A percentile compares a stretch with the other conserved stretches of the same genome.
Evolutionary conservation across 2,797 vertebrate species (phyloP).

Genomic region (Crenuchus spilurus): DNA sequence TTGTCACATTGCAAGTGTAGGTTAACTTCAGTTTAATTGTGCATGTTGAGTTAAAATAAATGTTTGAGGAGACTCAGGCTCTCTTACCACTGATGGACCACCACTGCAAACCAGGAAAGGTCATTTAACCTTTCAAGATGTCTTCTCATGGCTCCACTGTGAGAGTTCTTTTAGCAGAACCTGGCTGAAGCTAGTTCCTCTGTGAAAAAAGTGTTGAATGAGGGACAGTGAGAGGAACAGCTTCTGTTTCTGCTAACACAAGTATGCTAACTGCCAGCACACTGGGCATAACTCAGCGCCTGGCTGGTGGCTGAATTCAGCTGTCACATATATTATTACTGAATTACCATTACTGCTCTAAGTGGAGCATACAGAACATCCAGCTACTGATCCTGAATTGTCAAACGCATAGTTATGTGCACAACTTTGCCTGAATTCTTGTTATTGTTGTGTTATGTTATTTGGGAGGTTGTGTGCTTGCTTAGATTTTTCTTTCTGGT

Average conservation of each 20-base stretch:
- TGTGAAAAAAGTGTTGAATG: slow-evolving; percentile 35
- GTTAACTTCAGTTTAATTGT: no score
- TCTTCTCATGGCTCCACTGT: neutral
- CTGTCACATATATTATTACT: slow-evolving; percentile 37
- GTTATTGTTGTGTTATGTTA: neutral
- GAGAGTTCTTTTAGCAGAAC: neutral
- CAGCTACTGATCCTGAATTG: neutral
- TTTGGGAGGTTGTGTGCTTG: neutral
- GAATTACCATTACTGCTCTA: slow-evolving; percentile 15
- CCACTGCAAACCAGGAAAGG: neutral
- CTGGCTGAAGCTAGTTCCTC: neutral
- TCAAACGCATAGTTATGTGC: neutral
- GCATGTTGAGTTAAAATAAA: no score
- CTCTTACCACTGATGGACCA: no score
- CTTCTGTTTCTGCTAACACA: slow-evolving; percentile 16
- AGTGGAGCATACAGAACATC: neutral
- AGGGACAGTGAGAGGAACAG: slow-evolving; percentile 30
- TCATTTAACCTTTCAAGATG: neutral
- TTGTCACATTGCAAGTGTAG: no score
- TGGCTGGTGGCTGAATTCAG: slow-evolving; percentile 24
- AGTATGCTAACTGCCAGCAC: slow-evolving; percentile 32
- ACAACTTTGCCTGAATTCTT: neutral
- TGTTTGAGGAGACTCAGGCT: no score
- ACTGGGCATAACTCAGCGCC: slow-evolving; percentile 31
- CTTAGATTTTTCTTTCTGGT: slow-evolving; percentile 15